Evolutionary conservation across 2,113 vertebrate species (phyloP).

Genomic region (Corynorhinus townsendii): DNA sequence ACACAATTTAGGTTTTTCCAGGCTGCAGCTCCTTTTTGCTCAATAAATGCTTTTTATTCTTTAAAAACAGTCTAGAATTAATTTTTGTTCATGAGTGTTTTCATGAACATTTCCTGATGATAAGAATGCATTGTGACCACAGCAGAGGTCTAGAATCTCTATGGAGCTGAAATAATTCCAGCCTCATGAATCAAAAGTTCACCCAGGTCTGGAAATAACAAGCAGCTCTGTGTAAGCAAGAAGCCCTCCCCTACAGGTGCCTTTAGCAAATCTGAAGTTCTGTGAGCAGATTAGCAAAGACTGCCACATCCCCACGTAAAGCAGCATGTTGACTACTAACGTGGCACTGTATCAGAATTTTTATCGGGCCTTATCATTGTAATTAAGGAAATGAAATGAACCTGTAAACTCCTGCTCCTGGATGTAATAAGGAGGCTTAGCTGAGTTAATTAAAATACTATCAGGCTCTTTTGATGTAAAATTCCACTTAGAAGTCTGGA

Average conservation of each 20-base stretch:
- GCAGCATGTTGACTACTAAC: slow-evolving; percentile 37
- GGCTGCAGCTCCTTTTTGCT: neutral
- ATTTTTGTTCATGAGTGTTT: neutral
- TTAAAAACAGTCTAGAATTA: neutral
- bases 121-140: neutral
- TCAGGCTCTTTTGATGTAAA: slow-evolving; percentile 22
- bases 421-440: neutral
- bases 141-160: neutral
- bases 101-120: neutral
- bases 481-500: slow-evolving; percentile 22
- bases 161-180: neutral
- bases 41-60: neutral
- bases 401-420: neutral
- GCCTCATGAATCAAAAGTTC: neutral
- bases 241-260: neutral
- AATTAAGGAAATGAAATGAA: slow-evolving; percentile 63
- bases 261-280: neutral
- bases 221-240: neutral
- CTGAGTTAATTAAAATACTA: slow-evolving; percentile 64
- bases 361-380: slow-evolving; percentile 16
- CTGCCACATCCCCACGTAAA: neutral
- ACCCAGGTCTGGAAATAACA: neutral
- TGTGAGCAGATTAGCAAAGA: neutral
- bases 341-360: slow-evolving; percentile 36
- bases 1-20: neutral